Evolutionary conservation across 2,113 vertebrate genomes (phyloP), one percentile per base, ranked within the genome.

Genomic region (Hypanus sabinus): DNA sequence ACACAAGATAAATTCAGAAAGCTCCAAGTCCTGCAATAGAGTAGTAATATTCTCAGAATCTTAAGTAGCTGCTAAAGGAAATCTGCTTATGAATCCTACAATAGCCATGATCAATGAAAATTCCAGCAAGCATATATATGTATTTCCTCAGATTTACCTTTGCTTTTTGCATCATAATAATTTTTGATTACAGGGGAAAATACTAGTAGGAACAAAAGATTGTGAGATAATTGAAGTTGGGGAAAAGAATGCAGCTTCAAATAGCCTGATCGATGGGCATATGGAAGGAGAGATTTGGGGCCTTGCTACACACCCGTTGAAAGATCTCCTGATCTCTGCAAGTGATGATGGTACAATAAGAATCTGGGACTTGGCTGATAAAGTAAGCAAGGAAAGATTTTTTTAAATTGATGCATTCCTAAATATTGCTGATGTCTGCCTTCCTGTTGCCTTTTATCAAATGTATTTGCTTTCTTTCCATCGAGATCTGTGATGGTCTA

Each of bases 171-270:
- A 30, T 46, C 4, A 46, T 65, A 90, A 90, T 90, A 65, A 62
- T 94, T 73, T 87, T 94, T 94, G 36, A 93, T 77, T 46, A 65
- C 94, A 99, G 99, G 99, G 99, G 5, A 99, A 99, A 95, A 99
- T 99, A 95, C 96, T 99, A 95, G 98, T 99, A 94, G 99, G 99
- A 95, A 99, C 98, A 30, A 99, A 99, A 96, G 98, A 99, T 20
- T 98, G 99, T 7, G 98, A 99, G 97, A 98, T 99, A 95, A 98
- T 99, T 70, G 99, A 99, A 96, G 98, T 99, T 80, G 99, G 99
- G 94, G 99, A 99, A 94, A 99, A 99, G 97, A 99, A 98, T 0
- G 98, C 98, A 9, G 98, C 98, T 94, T 99, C 98, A 83, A 99
- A 99, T 96, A 97, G 98, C 73, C 96, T 99, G 96, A 99, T 99